Evolutionary conservation across 2,113 vertebrate genomes (phyloP), one percentile per base, ranked within the genome.

Genomic region (Stictonetta naevosa): DNA sequence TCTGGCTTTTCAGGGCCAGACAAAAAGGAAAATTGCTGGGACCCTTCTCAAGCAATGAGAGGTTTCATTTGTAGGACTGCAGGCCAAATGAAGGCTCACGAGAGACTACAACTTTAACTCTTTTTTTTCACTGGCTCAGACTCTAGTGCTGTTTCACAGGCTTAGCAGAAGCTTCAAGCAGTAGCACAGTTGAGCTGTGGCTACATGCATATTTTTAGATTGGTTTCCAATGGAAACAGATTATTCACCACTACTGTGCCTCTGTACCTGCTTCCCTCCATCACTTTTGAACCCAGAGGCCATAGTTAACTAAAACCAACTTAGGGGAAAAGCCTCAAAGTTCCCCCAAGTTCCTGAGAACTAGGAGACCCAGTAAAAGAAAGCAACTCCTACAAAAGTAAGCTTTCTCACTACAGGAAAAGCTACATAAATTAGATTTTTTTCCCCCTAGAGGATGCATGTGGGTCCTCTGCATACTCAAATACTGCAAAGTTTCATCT

Each of bases 1-100:
- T 85, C 52, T 86, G 84, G 67, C 88, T 97, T 96, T 93, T 92
- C 96, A 96, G 66, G 36, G 52, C 53, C 33, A 64, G 60, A 93
- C 69, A 96, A 92, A 93, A 94, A 96, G 22, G 53, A 76, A 95
- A 85, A 74, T 46, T 82, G 31, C 38, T 80, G 90, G 60, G 72
- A 88, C 63, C 21, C 44, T 85, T 93, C 89, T 78, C 90, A 90
- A 88, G 83, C 56, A 90, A 55, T 28, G 50, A 94, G 87, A 72
- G 53, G 3, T 53, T 72, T 93, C 48, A 15, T 95, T 96, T 95
- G 73, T 92, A 56, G 67, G 50, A 81, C 38, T 79, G 84, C 75
- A 71, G 76, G 63, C 66, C 81, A 66, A 91, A 87, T 3, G 50
- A 92, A 93, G 56, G 73, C 36, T 88, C 64, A 87, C 1, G 3